Conservation (phyloP, 1,140 invertebrate genomes). For the Tetragnatha versicolor region DNA sequence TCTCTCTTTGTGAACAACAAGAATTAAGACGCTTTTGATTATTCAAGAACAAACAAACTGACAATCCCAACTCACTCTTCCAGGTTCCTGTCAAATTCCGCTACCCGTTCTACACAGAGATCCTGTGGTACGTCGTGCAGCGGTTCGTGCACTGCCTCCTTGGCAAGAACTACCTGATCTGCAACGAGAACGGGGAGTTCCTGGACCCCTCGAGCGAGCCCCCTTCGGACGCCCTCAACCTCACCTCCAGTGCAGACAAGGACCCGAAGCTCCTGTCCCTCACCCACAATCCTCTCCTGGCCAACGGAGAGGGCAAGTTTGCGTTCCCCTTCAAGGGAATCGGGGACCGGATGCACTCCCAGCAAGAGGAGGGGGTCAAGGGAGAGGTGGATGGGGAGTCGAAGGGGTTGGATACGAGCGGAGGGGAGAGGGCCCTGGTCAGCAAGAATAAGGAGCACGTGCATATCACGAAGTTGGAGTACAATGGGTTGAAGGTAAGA, state of each 20-base stretch:
- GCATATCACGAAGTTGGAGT: constrained; percentile 58
- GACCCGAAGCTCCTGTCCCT: constrained; percentile 31
- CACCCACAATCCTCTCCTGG: constrained; percentile 35
- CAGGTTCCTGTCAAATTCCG: constrained; percentile 95
- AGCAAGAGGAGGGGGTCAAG: not conserved
- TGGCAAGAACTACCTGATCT: constrained; percentile 75
- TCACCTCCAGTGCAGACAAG: constrained; percentile 20
- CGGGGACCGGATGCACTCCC: not conserved
- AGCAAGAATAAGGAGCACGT: constrained; percentile 64
- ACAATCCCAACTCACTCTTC: too few relatives aligned
- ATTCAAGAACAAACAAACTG: too few relatives aligned
- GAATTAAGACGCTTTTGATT: too few relatives aligned
- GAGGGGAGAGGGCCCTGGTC: not conserved
- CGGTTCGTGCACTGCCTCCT: constrained; percentile 88
- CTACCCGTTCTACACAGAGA: constrained; percentile 97
- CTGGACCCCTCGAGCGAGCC: constrained; percentile 33
- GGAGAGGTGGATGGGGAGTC: constrained; percentile 66
- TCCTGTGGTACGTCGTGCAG: constrained; percentile 97
- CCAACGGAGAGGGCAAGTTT: constrained; percentile 33
- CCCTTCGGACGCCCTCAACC: constrained; percentile 21
- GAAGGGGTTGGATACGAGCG: not conserved
- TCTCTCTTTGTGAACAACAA: too few relatives aligned
- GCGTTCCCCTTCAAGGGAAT: constrained; percentile 44
- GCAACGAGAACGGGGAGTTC: constrained; percentile 57
- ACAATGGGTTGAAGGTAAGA: constrained; percentile 69